phyloP scores from a whole-genome alignment of 2,888 invertebrate genomes.

The Taphrorychus bicolor region DNA sequence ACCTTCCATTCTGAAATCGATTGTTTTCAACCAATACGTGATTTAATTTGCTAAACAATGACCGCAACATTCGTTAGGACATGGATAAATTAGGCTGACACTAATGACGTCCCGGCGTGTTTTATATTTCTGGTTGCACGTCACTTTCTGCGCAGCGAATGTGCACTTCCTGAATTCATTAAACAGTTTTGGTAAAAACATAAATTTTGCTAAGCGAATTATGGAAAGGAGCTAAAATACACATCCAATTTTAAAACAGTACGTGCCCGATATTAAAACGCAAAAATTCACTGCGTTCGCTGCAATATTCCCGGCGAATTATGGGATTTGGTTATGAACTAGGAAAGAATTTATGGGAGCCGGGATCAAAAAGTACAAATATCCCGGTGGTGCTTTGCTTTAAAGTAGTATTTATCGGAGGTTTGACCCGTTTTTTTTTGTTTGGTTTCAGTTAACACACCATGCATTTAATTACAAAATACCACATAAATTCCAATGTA shows the following conservation, averaged over 20 bases:
- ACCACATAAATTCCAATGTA: not conserved
- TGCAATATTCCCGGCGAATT: constrained; percentile 16
- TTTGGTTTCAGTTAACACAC: not conserved
- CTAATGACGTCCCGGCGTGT: constrained; percentile 9
- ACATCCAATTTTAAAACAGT: constrained; percentile 21
- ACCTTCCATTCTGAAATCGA: too few species aligned
- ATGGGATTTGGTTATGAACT: constrained; percentile 12
- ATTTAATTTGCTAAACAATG: not conserved
- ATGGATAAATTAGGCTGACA: constrained; percentile 11
- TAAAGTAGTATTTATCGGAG: constrained; percentile 4
- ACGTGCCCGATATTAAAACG: constrained; percentile 25
- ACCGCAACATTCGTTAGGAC: not conserved
- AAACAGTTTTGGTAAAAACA: constrained; percentile 25
- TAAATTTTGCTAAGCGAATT: constrained; percentile 33
- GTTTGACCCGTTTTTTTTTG: constrained; percentile 1
- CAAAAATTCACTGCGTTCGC: constrained; percentile 19
- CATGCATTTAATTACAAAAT: not conserved
- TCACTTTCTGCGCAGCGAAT: too few species aligned
- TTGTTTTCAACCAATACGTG: not conserved
- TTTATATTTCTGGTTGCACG: constrained; percentile 1
- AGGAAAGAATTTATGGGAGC: constrained; percentile 1
- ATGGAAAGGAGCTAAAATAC: constrained; percentile 30
- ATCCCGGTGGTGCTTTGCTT: not conserved
- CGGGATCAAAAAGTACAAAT: constrained; percentile 3
- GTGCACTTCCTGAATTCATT: constrained; percentile 19